Evolutionary conservation across 1,140 invertebrate species (phyloP), one percentile per base, ranked within the genome.

Genomic region (Drosophila tropicalis): DNA sequence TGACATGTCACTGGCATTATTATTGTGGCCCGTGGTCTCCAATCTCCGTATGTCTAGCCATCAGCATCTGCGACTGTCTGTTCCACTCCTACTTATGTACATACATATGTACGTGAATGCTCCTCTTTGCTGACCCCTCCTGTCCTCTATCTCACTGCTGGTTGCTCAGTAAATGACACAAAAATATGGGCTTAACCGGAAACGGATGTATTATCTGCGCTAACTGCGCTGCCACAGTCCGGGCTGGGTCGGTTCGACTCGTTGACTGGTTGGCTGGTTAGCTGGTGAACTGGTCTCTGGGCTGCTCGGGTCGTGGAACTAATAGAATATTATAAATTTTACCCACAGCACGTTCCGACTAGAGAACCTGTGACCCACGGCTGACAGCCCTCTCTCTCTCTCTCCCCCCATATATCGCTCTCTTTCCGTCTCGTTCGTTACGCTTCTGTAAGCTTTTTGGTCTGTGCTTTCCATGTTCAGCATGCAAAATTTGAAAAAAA

Each of bases 171-270:
- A 84, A 90, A 90, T 90, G 87, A 84, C 82, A 90, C 89, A 89
- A 91, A 91, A 89, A 91, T 87, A 90, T 91, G 90, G 90, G 90
- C 90, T 89, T 91, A 91, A 91, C 90, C 90, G 90, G 90, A 91
- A 91, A 83, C 90, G 90, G 90, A 91, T 91, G 90, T 91, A 91
- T 91, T 91, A 91, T 91, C 90, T 91, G 90, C 90, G 90, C 90
- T 91, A 91, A 91, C 90, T 91, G 81, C 83, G 87, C 87, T 78
- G 87, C 67, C 70, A 76, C 73, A 76, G 54, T 6, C 72, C 39
- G 72, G 72, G 70, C 57, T 79, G 69, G 70, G 74, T 63, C 55
- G 41, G 63, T 63, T 67, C 57, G 39, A 25, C 39, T 40, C 69
- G 39, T 29, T 61, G 62, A 51, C 39, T 58, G 63, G 55, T 66